Percentiles rank a stretch among this genome's conserved stretches.
These are phyloP conservation scores for Lepilemur ruficaudatus DNA, from an alignment of 2,797 vertebrate genomes.

Conservation along the genomic window DNA sequence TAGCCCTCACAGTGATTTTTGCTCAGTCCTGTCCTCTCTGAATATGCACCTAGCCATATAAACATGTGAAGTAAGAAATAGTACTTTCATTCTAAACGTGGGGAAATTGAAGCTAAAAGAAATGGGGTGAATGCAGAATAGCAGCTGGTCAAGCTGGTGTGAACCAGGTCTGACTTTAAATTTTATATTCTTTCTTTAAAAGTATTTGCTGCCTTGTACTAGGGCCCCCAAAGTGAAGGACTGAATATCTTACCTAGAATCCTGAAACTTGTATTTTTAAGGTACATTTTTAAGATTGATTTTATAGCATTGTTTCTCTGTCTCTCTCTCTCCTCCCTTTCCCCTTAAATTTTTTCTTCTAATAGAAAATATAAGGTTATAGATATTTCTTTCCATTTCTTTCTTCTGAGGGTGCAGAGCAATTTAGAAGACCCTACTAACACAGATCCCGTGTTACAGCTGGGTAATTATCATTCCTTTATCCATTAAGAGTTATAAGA, in stretches of 20 bases:
- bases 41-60: background rate
- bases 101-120: background rate
- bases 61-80: background rate
- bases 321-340: background rate
- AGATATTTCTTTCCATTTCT: slow-evolving; percentile 54
- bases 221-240: background rate
- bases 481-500: slow-evolving; percentile 78
- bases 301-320: background rate
- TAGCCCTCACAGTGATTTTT: background rate
- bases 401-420: slow-evolving; percentile 46
- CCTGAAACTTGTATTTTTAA: background rate
- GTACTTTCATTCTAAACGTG: background rate
- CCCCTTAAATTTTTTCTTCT: slow-evolving; percentile 57
- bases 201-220: background rate
- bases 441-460: slow-evolving; percentile 44
- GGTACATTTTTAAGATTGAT: background rate
- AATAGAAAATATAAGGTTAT: slow-evolving; percentile 63
- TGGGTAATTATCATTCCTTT: slow-evolving; percentile 79
- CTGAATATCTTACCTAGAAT: background rate
- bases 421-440: slow-evolving; percentile 42
- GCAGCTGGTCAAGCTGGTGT: background rate
- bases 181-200: background rate
- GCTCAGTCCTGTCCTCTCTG: background rate
- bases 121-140: background rate
- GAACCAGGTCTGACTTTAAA: background rate